A percentile compares a stretch with the other conserved stretches of the same genome.
Conservation (phyloP, 1,140 invertebrate species). For the Ips nitidus region DNA sequence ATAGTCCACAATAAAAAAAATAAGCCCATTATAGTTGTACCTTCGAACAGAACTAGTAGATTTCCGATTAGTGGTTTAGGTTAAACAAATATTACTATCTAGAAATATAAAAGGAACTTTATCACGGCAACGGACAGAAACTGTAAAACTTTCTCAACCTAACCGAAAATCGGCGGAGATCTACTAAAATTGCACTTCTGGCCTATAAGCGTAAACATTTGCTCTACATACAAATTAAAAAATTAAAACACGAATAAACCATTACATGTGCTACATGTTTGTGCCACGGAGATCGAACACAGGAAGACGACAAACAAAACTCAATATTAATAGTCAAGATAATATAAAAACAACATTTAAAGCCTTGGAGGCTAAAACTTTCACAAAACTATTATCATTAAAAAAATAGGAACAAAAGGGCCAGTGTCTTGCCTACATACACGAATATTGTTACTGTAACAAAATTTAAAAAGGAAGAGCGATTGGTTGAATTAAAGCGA, state of each 20-base stretch:
- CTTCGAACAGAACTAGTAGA: too few relatives aligned
- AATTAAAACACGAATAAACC: slow-evolving; percentile 7
- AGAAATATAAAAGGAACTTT: not conserved
- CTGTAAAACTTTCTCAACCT: too few relatives aligned
- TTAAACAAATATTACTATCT: too few relatives aligned
- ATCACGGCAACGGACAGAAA: too few relatives aligned
- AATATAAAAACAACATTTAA: slow-evolving; percentile 38
- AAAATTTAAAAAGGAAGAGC: not conserved
- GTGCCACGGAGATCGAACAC: slow-evolving; percentile 45
- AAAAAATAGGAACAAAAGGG: slow-evolving; percentile 31
- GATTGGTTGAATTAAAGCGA: slow-evolving; percentile 1
- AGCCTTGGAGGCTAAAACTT: slow-evolving; percentile 39
- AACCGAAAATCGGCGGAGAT: slow-evolving; percentile 18
- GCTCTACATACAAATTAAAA: slow-evolving; percentile 39
- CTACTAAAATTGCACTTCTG: slow-evolving; percentile 39
- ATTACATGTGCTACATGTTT: slow-evolving; percentile 37
- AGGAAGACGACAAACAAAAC: slow-evolving; percentile 42
- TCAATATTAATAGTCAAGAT: slow-evolving; percentile 20
- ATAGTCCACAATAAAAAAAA: too few relatives aligned
- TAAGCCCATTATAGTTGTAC: too few relatives aligned
- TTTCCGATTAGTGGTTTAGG: too few relatives aligned
- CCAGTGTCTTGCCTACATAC: slow-evolving; percentile 28
- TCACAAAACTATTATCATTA: slow-evolving; percentile 27
- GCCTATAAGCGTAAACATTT: slow-evolving; percentile 38
- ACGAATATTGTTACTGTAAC: too few relatives aligned